phyloP scores from a whole-genome alignment of 2,113 vertebrate species.

The Diadophis punctatus region DNA sequence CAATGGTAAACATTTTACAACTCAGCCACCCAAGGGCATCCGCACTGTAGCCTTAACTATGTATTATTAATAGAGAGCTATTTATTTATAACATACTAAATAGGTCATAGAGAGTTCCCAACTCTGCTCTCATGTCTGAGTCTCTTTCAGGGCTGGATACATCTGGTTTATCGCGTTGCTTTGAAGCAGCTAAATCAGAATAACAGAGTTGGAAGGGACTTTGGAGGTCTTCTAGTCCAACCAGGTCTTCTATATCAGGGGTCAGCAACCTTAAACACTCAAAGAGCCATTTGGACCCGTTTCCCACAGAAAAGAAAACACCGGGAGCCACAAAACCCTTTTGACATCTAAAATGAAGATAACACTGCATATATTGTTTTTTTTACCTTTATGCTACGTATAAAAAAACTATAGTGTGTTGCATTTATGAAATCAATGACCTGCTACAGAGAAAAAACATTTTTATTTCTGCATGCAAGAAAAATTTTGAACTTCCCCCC shows the following conservation, averaged over 20 bases:
- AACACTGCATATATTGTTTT: too few relatives aligned
- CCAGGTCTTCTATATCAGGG: background rate
- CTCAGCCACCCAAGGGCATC: conserved; percentile 31
- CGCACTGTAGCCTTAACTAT: conserved; percentile 49
- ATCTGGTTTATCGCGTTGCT: background rate
- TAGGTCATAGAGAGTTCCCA: conserved; percentile 50
- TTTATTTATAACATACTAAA: conserved; percentile 57
- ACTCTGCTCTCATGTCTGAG: conserved; percentile 22
- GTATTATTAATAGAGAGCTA: conserved; percentile 60
- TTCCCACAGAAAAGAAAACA: too few relatives aligned
- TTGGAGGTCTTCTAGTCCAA: background rate
- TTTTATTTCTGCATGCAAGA: too few relatives aligned
- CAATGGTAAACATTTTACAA: conserved; percentile 7
- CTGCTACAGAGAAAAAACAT: too few relatives aligned
- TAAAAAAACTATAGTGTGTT: too few relatives aligned
- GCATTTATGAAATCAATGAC: too few relatives aligned
- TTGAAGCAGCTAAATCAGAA: fast-evolving
- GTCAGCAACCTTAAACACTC: too few relatives aligned
- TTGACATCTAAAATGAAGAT: too few relatives aligned
- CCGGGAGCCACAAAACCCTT: too few relatives aligned
- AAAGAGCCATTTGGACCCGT: too few relatives aligned
- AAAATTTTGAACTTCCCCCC: too few relatives aligned
- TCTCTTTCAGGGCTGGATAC: background rate
- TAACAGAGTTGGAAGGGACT: background rate
- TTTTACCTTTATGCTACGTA: too few relatives aligned